Evolutionary conservation across 2,113 vertebrate genomes (phyloP), one percentile per base, ranked within the genome.

Genomic region (Rhinichthys klamathensis): DNA sequence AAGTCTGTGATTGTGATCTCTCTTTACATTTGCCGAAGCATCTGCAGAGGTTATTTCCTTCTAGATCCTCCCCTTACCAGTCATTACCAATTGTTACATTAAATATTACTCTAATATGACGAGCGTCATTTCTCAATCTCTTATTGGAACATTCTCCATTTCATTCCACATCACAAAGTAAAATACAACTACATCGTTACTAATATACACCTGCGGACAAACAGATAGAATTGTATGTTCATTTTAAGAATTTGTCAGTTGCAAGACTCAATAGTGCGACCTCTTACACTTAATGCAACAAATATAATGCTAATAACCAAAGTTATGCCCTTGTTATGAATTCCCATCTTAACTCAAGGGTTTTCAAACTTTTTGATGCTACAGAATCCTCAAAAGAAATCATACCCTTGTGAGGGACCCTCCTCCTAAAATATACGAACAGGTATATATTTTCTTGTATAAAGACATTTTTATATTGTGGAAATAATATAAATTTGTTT

Each of bases 1-100:
- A 75, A 46, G 41, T 27, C 41, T 74, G 72, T 74, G 41, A 46
- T 46, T 74, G 41, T 74, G 70, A n/a, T 74, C 35, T 15, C 35
- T 74, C 70, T 46, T 41, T 46, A 74, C 23, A 49, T 49, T n/a
- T 74, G 72, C 6, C 46, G 72, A 74, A 74, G 38, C 67, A 38
- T 16, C 67, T 70, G 32, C 32, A 23, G 67, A 70, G 15, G 9
- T 4, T 38, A 23, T 70, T 38, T 27, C 25, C n/a, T 18, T 70
- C 32, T 70, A 32, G 9, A 7, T 38, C 13, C 30, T 32, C 5
- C 11, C 46, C 12, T 15, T 30, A 7, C 5, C 27, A 2, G 30
- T 27, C 10, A 16, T 27, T 61, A 61, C n/a, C 10, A 13, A 8
- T 60, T 9, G 8, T 11, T 35, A 35, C 6, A 21, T 70, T 70